Evolutionary conservation across 2,797 vertebrate species (phyloP), one percentile per base, ranked within the genome.

Genomic region (Danio aesculapii): DNA sequence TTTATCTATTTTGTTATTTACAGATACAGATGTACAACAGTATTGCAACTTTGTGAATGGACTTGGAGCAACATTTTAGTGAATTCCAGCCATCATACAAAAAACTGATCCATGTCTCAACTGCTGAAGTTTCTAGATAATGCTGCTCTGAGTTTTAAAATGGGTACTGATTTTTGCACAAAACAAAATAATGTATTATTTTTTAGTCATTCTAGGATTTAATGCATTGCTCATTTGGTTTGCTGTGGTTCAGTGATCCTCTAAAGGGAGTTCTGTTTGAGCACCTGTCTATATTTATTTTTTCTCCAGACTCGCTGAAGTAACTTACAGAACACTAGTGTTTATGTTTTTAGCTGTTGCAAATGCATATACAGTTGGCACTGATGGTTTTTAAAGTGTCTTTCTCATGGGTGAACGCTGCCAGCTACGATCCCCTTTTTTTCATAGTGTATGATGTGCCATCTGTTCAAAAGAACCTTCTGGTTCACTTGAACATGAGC

Each of bases 391-490:
- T 75, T 63, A 75, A 63, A 63, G 59, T 43, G 47, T 63, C 76
- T 67, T 67, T 77, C 64, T 52, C 39, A 43, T 12, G 67, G 67
- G 11, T 43, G 39, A 72, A 63, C 0, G 41, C 58, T 79, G 49
- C 41, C 68, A 79, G 68, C 49, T 43, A 78, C 76, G 50, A 46
- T 72, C 50, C 19, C 19, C 6, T 64, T 53, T 6, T 16, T 62
- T 70, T 79, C 67, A 79, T 70, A 57, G 67, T 79, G 49, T 53
- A 53, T 79, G 47, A 79, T 53, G 58, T 43, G 59, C 77, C 68
- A 72, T 63, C 77, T 79, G 68, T 63, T 52, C 58, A 53, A 21
- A 71, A 72, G 68, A 72, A 53, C 49, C 77, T 39, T 72, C 77
- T 72, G 77, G 17, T 70, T 49, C 75, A 57, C 53, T 41, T 9